Base-by-base conservation (phyloP, 2,888 invertebrate genomes). In the Drosophila differens region DNA sequence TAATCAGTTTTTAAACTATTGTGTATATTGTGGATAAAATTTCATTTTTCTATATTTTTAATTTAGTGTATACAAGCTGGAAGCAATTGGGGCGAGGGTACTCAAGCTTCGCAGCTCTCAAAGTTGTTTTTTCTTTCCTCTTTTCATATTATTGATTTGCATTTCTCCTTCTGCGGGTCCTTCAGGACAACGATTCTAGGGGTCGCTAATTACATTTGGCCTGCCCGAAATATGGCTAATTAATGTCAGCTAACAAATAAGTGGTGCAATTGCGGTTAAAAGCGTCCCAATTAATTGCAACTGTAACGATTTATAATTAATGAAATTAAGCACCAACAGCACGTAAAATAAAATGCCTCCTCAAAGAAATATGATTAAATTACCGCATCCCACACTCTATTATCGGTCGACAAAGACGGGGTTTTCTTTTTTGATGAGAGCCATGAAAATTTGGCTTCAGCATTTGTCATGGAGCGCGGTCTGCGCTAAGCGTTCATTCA, bases 251-350 rank as follows among this genome's bases (percentile, higher is more conserved):
- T 69, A 71, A 67, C 74, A 66, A 75, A 70, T 74, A 67, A 73
- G 53, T 73, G 58, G 66, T 54, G 39, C 71, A 52, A 76, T 76
- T 69, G 76, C 68, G 69, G 33, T 33, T 58, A 76, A 70, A 65
- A 62, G 37, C 19, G 47, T 25, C 51, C 19, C 66, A 70, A 65
- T 79, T 79, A 70, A 73, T 81, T 81, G 70, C 79, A 68, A 77
- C 58, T 78, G 64, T 69, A 84, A 89, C 86, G 84, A 86, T 84
- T 84, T 86, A 86, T 79, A 86, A 84, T 89, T 84, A 69, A 78
- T 76, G 75, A 64, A 89, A 74, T 83, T 39, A 72, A 70, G 47
- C 22, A 25, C 9, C 47, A 25, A 65, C 54, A 70, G 78, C 70
- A 66, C 74, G 66, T 62, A 28, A 60, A 55, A 66, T 67, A 52